Conservation (phyloP, 1,140 invertebrate genomes). For the Drosophila murphyi region DNA sequence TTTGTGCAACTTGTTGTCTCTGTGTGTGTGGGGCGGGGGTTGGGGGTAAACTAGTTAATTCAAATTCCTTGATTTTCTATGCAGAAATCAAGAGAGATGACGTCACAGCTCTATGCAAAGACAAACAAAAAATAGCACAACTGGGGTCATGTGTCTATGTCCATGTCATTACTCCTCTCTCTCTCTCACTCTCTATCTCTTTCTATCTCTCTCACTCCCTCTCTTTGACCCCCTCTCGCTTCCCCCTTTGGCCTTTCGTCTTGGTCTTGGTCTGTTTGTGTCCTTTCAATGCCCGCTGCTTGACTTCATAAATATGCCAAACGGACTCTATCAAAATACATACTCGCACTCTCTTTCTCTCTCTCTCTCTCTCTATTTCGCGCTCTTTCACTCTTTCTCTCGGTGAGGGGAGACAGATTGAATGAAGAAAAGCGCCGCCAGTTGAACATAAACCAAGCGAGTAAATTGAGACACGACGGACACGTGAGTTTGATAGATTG, state of each 20-base stretch:
- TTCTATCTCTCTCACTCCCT: background rate
- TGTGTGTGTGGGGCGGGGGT: too few relatives aligned
- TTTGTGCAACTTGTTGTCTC: too few relatives aligned
- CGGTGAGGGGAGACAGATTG: background rate
- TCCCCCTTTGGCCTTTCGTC: too few relatives aligned
- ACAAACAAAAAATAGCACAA: background rate
- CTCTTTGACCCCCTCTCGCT: background rate
- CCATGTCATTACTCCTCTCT: background rate
- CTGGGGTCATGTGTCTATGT: background rate
- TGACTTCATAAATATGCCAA: conserved; percentile 58
- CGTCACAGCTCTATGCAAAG: too few relatives aligned
- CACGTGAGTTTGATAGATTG: conserved; percentile 74
- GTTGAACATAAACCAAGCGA: conserved; percentile 75
- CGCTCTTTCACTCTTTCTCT: background rate
- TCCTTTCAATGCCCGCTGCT: conserved; percentile 49
- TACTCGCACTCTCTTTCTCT: background rate
- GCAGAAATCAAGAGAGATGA: conserved; percentile 4
- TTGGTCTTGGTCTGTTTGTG: conserved; percentile 25
- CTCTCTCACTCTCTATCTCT: background rate
- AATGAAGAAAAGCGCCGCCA: conserved; percentile 22
- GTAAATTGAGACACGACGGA: conserved; percentile 81
- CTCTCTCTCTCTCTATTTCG: background rate
- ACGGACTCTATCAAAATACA: conserved; percentile 66
- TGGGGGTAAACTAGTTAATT: conserved; percentile 6
- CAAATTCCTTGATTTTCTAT: conserved; percentile 4